Percentiles rank a stretch among this genome's conserved stretches.
These are phyloP conservation scores for Sylvia borin DNA, from an alignment of 2,797 vertebrate species.

Conservation along the genomic window DNA sequence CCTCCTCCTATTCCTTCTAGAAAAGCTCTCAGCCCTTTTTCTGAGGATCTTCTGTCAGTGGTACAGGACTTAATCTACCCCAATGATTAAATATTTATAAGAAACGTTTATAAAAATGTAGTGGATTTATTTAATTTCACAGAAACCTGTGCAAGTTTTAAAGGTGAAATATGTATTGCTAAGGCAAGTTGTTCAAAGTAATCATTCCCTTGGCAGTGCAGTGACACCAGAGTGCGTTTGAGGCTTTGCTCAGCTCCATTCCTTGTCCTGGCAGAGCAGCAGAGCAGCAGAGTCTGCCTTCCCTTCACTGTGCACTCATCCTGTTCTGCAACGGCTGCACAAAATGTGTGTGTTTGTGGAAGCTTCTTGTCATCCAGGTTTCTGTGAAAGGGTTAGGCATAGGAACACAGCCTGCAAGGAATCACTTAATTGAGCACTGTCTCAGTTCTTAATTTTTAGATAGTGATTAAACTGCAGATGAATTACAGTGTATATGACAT, in stretches of 20 bases:
- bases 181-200: background rate
- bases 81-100: background rate
- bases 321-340: background rate
- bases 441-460: background rate
- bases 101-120: background rate
- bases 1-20: background rate
- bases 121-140: background rate
- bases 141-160: background rate
- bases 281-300: background rate
- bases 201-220: background rate
- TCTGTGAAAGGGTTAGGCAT: background rate
- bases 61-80: background rate
- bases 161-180: background rate
- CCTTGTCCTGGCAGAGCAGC: background rate
- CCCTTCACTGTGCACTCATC: background rate
- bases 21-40: background rate
- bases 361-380: background rate
- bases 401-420: background rate
- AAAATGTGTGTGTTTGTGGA: background rate
- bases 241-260: background rate
- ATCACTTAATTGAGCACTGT: background rate
- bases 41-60: background rate
- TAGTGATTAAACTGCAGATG: conserved; percentile 19
- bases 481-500: background rate
- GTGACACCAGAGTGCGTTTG: background rate